Evolutionary conservation across 2,113 vertebrate species (phyloP).

Genomic region (Leptodactylus fuscus): DNA sequence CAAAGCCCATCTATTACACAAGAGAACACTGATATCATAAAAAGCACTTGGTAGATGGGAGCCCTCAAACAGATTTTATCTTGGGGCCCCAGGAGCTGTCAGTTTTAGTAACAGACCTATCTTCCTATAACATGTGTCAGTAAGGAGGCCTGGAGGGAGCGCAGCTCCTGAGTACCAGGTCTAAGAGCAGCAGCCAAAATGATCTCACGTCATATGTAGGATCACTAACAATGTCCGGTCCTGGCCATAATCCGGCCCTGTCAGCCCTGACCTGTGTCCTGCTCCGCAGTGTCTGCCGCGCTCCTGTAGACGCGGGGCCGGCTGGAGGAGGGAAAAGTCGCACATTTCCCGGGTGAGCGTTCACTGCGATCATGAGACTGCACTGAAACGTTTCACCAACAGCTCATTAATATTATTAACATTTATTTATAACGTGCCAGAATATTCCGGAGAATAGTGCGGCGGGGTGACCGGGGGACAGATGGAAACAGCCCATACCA

Average conservation of each 20-base stretch:
- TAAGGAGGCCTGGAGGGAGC: background rate
- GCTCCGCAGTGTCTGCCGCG: background rate
- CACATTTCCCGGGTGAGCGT: constrained; percentile 38
- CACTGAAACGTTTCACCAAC: constrained; percentile 42
- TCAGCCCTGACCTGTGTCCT: too few relatives aligned
- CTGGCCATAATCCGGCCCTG: background rate
- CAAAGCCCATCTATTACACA: too few relatives aligned
- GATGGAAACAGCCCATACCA: background rate
- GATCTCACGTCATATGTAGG: background rate
- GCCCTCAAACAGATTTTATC: too few relatives aligned
- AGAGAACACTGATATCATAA: too few relatives aligned
- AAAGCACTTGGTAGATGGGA: too few relatives aligned
- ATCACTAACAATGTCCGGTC: constrained; percentile 17
- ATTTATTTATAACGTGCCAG: constrained; percentile 12
- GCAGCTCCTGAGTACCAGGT: background rate
- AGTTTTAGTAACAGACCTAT: background rate
- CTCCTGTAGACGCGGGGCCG: background rate
- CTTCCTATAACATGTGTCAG: background rate
- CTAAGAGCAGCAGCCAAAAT: constrained; percentile 22
- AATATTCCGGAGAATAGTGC: background rate
- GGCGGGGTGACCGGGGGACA: background rate
- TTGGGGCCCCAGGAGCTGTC: background rate
- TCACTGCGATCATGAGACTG: constrained; percentile 7
- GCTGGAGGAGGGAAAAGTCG: background rate
- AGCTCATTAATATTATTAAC: constrained; percentile 44